Evolutionary conservation across 1,140 invertebrate species (phyloP).

Genomic region (Fopius arisanus): DNA sequence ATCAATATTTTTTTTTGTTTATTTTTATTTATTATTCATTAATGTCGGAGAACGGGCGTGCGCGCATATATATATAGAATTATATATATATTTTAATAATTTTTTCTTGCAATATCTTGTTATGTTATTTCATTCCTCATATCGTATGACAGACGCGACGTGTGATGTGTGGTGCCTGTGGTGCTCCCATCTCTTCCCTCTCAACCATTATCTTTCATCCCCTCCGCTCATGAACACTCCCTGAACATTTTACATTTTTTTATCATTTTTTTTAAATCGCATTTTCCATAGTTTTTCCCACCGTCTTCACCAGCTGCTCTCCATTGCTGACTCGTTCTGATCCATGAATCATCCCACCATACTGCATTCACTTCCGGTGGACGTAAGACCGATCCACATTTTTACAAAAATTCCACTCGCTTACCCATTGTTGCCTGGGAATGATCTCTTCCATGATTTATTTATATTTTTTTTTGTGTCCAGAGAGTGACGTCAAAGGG

Average conservation of each 20-base stretch:
- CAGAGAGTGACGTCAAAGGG: not conserved
- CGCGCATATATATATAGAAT: conserved; percentile 38
- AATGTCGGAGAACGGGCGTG: conserved; percentile 62
- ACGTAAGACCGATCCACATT: not conserved
- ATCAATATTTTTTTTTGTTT: not conserved
- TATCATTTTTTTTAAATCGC: conserved; percentile 2
- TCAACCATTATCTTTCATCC: not conserved
- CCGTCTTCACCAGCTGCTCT: not conserved
- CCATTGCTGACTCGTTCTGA: not conserved
- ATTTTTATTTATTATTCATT: conserved; percentile 58
- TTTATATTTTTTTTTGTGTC: conserved; percentile 12
- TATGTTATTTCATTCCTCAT: conserved; percentile 16
- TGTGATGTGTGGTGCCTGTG: conserved; percentile 2
- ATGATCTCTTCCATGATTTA: not conserved
- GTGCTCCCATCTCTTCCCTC: not conserved
- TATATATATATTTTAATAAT: conserved; percentile 3
- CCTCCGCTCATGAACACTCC: conserved; percentile 14
- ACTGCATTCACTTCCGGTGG: not conserved
- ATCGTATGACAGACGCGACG: conserved; percentile 9
- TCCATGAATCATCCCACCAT: not conserved
- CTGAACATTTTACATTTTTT: conserved; percentile 16
- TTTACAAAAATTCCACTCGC: not conserved
- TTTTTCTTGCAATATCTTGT: conserved; percentile 2
- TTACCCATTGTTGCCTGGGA: conserved; percentile 16
- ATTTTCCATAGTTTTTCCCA: not conserved